These are phyloP conservation scores for Augochlora pura DNA, from an alignment of 1,140 invertebrate genomes.

Conservation along the genomic window DNA sequence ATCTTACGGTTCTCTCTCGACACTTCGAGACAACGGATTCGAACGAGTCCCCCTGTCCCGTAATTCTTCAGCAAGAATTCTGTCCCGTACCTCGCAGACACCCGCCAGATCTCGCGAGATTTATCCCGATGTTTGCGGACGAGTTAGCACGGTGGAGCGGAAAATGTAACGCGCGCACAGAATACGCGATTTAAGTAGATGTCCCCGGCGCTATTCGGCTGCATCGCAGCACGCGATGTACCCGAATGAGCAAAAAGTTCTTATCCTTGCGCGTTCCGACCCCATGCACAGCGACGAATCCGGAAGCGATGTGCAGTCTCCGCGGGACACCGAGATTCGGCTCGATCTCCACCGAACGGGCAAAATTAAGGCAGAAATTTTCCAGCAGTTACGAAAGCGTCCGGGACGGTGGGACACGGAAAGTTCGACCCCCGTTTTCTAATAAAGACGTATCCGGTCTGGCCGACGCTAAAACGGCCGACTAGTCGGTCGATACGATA, in stretches of 20 bases:
- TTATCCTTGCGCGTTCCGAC: too few relatives aligned
- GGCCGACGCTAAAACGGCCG: too few relatives aligned
- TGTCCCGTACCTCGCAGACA: background rate
- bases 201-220: background rate
- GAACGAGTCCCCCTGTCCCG: background rate
- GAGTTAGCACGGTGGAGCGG: too few relatives aligned
- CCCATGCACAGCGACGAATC: background rate
- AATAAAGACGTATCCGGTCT: background rate
- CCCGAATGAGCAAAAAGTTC: too few relatives aligned
- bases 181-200: too few relatives aligned
- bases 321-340: too few relatives aligned
- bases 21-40: background rate
- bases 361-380: background rate
- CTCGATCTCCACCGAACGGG: too few relatives aligned
- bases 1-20: too few relatives aligned
- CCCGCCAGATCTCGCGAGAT: background rate
- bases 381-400: background rate
- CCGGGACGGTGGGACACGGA: background rate
- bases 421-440: background rate
- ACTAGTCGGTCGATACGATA: too few relatives aligned
- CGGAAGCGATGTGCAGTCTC: too few relatives aligned
- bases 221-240: background rate
- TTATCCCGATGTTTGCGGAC: background rate
- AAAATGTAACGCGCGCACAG: too few relatives aligned
- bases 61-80: background rate